Evolutionary conservation across 1,140 invertebrate species (phyloP).

Genomic region (Cotesia vestalis): DNA sequence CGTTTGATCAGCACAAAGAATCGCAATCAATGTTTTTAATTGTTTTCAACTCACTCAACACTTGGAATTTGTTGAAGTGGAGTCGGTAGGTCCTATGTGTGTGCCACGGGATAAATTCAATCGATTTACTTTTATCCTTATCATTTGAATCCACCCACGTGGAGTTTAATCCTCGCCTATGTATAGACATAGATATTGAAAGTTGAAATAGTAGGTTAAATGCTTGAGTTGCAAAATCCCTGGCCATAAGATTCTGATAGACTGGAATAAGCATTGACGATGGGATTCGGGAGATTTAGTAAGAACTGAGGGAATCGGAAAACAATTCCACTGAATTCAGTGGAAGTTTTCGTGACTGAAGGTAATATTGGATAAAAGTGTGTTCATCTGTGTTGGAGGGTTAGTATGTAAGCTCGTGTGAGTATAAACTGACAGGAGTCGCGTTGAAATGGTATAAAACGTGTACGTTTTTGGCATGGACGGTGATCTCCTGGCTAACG

Average conservation of each 20-base stretch:
- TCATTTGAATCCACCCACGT: no score
- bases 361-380: conserved; percentile 10
- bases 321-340: conserved; percentile 38
- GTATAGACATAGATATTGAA: neutral
- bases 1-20: no score
- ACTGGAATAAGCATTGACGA: conserved; percentile 11
- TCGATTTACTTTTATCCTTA: no score
- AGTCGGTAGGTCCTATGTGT: no score
- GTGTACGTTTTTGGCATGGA: neutral
- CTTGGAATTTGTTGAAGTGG: no score
- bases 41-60: no score
- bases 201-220: conserved; percentile 5
- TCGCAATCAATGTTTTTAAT: no score
- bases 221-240: conserved; percentile 15
- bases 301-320: conserved; percentile 28
- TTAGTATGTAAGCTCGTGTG: neutral
- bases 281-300: conserved; percentile 1
- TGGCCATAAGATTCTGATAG: conserved; percentile 16
- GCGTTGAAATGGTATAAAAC: neutral
- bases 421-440: conserved; percentile 5
- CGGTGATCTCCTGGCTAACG: conserved; percentile 5
- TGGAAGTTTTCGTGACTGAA: conserved; percentile 35
- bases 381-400: neutral
- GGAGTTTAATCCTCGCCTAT: neutral
- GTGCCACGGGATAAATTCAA: no score